These are phyloP conservation scores for Argyrosomus regius DNA, from an alignment of 2,797 vertebrate genomes.

Conservation along the genomic window DNA sequence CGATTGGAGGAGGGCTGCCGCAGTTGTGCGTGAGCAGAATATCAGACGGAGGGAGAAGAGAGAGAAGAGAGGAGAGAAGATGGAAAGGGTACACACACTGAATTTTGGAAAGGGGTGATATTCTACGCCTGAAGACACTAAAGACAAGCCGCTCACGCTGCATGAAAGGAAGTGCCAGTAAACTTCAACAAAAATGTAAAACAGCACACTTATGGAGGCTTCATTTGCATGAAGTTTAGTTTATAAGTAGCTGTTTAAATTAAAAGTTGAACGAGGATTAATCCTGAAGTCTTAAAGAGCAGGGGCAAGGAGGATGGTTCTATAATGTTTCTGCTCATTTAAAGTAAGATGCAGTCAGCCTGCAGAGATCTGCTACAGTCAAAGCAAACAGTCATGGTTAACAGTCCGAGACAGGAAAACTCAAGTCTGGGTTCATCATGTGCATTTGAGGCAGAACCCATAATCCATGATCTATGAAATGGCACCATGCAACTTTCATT, in stretches of 20 bases:
- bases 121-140: constrained; percentile 23
- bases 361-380: constrained; percentile 4
- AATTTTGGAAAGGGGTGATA: constrained; percentile 56
- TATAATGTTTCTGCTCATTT: constrained; percentile 14
- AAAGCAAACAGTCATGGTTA: neutral
- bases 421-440: constrained; percentile 37
- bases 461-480: constrained; percentile 55
- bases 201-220: neutral
- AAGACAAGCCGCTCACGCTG: constrained; percentile 33
- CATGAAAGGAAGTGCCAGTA: constrained; percentile 34
- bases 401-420: constrained; percentile 1
- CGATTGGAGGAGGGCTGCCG: constrained; percentile 92
- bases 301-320: constrained; percentile 16
- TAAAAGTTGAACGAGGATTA: constrained; percentile 30
- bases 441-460: constrained; percentile 42
- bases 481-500: constrained; percentile 38
- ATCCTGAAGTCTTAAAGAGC: constrained; percentile 18
- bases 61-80: constrained; percentile 76
- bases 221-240: constrained; percentile 22
- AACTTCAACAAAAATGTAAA: constrained; percentile 49
- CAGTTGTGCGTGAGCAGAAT: constrained; percentile 96
- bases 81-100: constrained; percentile 65
- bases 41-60: constrained; percentile 83
- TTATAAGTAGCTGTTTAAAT: constrained; percentile 19
- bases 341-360: constrained; percentile 15